Evolutionary conservation across 2,113 vertebrate species (phyloP).

Genomic region (Xiphias gladius): DNA sequence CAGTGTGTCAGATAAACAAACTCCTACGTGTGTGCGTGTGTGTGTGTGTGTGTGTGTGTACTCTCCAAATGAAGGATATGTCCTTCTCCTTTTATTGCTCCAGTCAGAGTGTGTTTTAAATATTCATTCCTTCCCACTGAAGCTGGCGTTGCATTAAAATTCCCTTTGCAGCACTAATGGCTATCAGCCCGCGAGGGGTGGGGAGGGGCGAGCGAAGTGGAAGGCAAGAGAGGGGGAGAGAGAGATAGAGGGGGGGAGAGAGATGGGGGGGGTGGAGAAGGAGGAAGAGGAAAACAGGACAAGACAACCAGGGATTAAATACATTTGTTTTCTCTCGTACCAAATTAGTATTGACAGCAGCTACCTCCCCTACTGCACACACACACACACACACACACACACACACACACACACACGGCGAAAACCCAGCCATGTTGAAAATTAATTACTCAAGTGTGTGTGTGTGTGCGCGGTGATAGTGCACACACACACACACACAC

Average conservation of each 20-base stretch:
- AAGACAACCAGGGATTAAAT: conserved; percentile 82
- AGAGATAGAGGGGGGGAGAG: neutral
- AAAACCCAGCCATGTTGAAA: conserved; percentile 81
- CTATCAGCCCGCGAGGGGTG: conserved; percentile 50
- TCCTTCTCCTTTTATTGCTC: conserved; percentile 64
- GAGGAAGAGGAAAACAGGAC: conserved; percentile 57
- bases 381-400: conserved; percentile 39
- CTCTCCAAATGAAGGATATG: conserved; percentile 49
- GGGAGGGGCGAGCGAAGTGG: neutral
- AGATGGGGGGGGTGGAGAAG: neutral
- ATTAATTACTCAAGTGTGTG: conserved; percentile 76
- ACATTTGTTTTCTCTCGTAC: conserved; percentile 81
- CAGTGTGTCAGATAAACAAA: conserved; percentile 43
- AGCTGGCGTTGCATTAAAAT: conserved; percentile 71
- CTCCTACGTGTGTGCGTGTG: conserved; percentile 16
- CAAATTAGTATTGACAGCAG: conserved; percentile 82
- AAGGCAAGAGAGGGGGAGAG: neutral
- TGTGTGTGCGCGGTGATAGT: conserved; percentile 53
- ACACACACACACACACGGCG: conserved; percentile 16
- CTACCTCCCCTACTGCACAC: conserved; percentile 56
- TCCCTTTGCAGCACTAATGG: conserved; percentile 72
- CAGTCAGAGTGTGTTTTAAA: conserved; percentile 73
- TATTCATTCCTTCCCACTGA: conserved; percentile 70
- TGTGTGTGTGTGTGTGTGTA: neutral
- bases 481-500: conserved; percentile 33